phyloP scores from a whole-genome alignment of 2,888 invertebrate species.

The Amphipyra tragopoginis region DNA sequence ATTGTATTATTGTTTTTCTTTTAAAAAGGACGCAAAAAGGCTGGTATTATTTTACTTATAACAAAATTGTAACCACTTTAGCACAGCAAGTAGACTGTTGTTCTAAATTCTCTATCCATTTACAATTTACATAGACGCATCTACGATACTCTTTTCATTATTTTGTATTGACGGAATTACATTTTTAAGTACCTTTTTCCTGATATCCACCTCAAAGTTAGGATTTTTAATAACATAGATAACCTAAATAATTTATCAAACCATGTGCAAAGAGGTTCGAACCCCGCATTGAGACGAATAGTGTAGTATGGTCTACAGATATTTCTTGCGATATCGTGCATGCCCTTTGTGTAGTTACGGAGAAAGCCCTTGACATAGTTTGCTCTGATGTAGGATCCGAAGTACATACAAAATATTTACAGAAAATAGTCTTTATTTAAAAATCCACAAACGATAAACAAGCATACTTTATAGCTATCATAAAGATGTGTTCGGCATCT shows the following conservation, averaged over 20 bases:
- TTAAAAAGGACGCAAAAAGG: too few species aligned
- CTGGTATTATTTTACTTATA: too few species aligned
- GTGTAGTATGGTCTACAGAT: background rate
- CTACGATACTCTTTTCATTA: too few species aligned
- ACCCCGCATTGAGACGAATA: background rate
- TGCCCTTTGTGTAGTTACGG: background rate
- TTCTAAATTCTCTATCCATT: too few species aligned
- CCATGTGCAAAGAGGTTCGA: background rate
- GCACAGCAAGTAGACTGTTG: too few species aligned
- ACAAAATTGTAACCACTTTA: too few species aligned
- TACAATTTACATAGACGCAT: too few species aligned
- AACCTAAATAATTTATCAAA: background rate
- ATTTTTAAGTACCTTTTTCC: too few species aligned
- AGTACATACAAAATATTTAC: background rate
- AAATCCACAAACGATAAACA: background rate
- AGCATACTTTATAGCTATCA: background rate
- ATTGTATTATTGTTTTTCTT: too few species aligned
- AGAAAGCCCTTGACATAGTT: constrained; percentile 34
- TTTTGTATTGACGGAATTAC: too few species aligned
- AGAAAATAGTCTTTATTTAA: background rate
- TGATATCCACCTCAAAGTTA: background rate
- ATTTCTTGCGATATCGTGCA: constrained; percentile 16
- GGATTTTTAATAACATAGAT: background rate
- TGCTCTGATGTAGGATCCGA: constrained; percentile 14
- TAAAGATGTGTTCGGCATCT: background rate